Conservation (phyloP, 2,888 invertebrate genomes). For the Iselma pallidipennis region DNA sequence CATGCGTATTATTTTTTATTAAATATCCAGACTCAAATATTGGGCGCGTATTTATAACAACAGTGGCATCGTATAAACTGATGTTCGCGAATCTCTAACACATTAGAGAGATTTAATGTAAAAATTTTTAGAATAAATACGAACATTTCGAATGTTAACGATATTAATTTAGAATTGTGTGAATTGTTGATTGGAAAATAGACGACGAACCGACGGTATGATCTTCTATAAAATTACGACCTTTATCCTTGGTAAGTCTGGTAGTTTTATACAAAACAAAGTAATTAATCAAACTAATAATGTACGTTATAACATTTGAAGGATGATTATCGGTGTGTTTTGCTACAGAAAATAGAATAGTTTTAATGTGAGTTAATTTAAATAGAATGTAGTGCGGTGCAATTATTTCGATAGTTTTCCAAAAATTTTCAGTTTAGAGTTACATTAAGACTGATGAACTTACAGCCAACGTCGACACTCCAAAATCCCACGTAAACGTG, state of each 20-base stretch:
- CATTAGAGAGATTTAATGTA: neutral
- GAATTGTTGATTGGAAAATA: too few species aligned
- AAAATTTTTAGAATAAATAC: neutral
- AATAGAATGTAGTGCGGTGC: too few species aligned
- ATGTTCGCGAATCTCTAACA: constrained; percentile 13
- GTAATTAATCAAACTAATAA: too few species aligned
- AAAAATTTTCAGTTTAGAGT: too few species aligned
- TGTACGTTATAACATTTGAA: too few species aligned
- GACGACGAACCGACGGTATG: too few species aligned
- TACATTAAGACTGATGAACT: neutral
- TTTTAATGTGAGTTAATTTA: too few species aligned
- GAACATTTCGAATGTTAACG: too few species aligned
- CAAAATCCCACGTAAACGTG: neutral
- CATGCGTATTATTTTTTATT: constrained; percentile 12
- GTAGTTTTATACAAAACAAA: neutral
- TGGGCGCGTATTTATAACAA: constrained; percentile 41
- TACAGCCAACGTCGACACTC: neutral
- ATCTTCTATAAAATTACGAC: neutral
- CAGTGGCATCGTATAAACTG: neutral
- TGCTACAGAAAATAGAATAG: too few species aligned
- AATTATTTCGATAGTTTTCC: too few species aligned
- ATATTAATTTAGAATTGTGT: too few species aligned
- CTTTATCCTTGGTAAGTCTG: neutral
- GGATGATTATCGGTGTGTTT: too few species aligned
- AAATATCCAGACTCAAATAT: constrained; percentile 28